phyloP scores from a whole-genome alignment of 2,888 invertebrate species.

The Abrostola tripartita region DNA sequence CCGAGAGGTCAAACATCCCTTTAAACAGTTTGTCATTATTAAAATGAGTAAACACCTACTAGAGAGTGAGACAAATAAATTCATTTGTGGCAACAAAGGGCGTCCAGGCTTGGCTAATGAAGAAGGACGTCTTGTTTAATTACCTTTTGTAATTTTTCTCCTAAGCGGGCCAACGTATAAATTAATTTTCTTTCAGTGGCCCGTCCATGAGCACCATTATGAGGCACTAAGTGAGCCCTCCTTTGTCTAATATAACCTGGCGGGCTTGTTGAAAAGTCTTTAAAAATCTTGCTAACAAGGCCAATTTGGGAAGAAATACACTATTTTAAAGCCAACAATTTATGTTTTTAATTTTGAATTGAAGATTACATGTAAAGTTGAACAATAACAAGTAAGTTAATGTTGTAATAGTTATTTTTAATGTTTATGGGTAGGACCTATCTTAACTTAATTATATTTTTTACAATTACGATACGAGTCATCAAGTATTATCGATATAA shows the following conservation, averaged over 20 bases:
- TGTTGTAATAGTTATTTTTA: neutral
- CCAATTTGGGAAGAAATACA: conserved; percentile 52
- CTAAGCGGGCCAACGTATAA: conserved; percentile 78
- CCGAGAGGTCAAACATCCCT: conserved; percentile 38
- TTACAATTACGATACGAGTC: neutral
- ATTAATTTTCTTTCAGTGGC: conserved; percentile 79
- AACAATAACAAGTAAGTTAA: neutral
- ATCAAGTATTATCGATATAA: conserved; percentile 18
- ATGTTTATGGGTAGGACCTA: neutral
- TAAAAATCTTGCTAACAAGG: conserved; percentile 62
- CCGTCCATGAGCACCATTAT: conserved; percentile 72
- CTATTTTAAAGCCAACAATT: conserved; percentile 37
- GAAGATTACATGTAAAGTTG: conserved; percentile 24
- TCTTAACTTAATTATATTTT: neutral
- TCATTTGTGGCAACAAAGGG: conserved; percentile 78
- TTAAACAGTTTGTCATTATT: conserved; percentile 51
- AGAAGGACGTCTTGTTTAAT: conserved; percentile 85
- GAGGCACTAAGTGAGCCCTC: conserved; percentile 71
- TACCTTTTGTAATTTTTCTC: conserved; percentile 85
- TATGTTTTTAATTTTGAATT: conserved; percentile 10
- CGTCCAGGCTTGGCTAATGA: conserved; percentile 78
- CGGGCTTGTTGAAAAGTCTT: conserved; percentile 57
- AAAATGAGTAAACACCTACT: conserved; percentile 57
- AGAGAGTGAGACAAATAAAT: conserved; percentile 73
- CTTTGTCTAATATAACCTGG: conserved; percentile 67